These are phyloP conservation scores for Hetaerina americana DNA, from an alignment of 1,140 invertebrate species.

Conservation along the genomic window DNA sequence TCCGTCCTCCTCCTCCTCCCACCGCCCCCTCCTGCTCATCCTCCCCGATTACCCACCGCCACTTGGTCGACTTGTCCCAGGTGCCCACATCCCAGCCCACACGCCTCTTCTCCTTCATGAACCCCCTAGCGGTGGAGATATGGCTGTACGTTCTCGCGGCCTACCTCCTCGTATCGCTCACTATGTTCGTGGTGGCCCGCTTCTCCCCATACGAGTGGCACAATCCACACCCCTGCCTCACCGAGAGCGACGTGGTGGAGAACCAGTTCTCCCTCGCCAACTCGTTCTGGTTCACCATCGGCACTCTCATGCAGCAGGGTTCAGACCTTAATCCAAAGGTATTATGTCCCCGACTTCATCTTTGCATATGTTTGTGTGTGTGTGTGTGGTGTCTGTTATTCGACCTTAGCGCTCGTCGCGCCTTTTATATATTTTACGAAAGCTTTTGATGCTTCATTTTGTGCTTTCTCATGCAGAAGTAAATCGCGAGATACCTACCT, in stretches of 20 bases:
- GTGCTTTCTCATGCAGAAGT: too few species aligned
- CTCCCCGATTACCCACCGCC: too few species aligned
- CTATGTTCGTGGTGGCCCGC: constrained; percentile 68
- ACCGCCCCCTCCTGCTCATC: too few species aligned
- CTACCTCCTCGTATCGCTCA: constrained; percentile 63
- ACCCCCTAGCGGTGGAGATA: constrained; percentile 71
- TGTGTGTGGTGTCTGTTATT: too few species aligned
- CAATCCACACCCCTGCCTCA: constrained; percentile 57
- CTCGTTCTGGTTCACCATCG: constrained; percentile 69
- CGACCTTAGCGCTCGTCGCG: too few species aligned
- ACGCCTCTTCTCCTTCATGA: constrained; percentile 74
- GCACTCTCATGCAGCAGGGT: constrained; percentile 72
- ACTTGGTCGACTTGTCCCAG: constrained; percentile 22
- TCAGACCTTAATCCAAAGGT: constrained; percentile 59
- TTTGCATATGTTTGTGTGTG: too few species aligned
- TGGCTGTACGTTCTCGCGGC: constrained; percentile 67
- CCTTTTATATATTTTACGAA: too few species aligned
- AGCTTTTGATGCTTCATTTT: too few species aligned
- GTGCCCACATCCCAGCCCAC: constrained; percentile 58
- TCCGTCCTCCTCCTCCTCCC: too few species aligned
- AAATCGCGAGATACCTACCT: too few species aligned
- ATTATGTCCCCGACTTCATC: too few species aligned
- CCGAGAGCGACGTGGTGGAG: constrained; percentile 40
- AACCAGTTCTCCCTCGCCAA: constrained; percentile 58
- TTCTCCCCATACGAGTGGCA: constrained; percentile 74